Base-by-base conservation (phyloP, 2,888 invertebrate genomes). In the Pandemis heparana region DNA sequence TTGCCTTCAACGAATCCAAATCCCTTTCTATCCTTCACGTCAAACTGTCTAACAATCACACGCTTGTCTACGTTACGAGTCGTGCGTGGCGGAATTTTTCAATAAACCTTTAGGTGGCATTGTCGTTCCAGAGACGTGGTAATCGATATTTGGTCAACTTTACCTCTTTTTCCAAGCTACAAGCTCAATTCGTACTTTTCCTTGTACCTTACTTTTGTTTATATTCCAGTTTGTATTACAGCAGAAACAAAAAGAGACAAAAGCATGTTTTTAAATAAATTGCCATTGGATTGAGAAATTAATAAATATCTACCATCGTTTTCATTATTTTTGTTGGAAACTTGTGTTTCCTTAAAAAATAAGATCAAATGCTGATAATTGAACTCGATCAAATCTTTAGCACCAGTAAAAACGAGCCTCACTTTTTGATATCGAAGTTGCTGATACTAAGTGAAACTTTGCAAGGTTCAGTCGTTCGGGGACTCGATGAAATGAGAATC, bases 11-110 rank as follows among this genome's bases (percentile, higher is more conserved):
- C 16, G 51, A 16, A 53, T 56, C 56, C 23, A 23, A 56, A 56
- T 56, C 56, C 23, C 3, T 56, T 53, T 23, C 23, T 48, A 48
- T 16, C 48, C 48, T 18, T 56, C 56, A 56, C 56, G 56, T 56
- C 56, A 56, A 56, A 23, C 23, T 23, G 56, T 56, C 69, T 18
- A 38, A 60, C 59, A 68, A 41, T 70, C 32, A 8, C 63, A 63
- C 59, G 18, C 64, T 39, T n/a, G 46, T 64, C 64, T 8, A 18
- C 23, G 43, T 41, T 23, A 43, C 66, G n/a, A 18, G 53, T 43
- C 56, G 32, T 39, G 67, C 68, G 39, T 32, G 23, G 8, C 32
- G 67, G 72, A 72, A 73, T 73, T 73, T 64, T 46, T 73, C 73
- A 69, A 68, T 73, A 63, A 68, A 68, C 63, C 68, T 68, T 59